Evolutionary conservation across 2,113 vertebrate genomes (phyloP).

Genomic region (Pongo abelii): DNA sequence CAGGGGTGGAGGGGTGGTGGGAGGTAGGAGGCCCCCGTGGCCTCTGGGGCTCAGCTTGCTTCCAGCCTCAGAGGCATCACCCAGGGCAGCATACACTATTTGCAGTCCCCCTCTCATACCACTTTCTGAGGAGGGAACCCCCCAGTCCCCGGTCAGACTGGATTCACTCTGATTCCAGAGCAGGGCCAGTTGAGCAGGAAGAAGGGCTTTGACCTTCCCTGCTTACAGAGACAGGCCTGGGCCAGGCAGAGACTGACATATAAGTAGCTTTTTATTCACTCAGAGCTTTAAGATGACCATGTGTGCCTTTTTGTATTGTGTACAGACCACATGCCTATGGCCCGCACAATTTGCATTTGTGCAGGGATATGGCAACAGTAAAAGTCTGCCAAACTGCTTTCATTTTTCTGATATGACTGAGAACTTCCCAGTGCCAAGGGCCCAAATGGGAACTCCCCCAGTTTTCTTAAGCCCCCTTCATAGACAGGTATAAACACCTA

Average conservation of each 20-base stretch:
- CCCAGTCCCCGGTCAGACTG: not conserved
- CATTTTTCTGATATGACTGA: not conserved
- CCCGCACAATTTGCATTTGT: constrained; percentile 10
- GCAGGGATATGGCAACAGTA: not conserved
- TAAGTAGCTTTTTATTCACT: constrained; percentile 24
- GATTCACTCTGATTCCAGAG: not conserved
- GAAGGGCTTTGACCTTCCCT: not conserved
- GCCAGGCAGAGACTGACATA: not conserved
- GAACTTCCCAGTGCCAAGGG: not conserved
- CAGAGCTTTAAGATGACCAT: not conserved
- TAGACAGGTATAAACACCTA: constrained; percentile 50
- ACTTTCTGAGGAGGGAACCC: not conserved
- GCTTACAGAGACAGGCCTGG: not conserved
- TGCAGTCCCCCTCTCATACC: not conserved
- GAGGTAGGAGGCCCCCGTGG: not conserved
- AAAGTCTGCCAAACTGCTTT: constrained; percentile 47
- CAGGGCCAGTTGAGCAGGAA: not conserved
- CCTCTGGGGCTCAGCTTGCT: not conserved
- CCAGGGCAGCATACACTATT: not conserved
- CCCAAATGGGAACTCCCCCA: not conserved
- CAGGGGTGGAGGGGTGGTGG: not conserved
- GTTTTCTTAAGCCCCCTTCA: constrained; percentile 11
- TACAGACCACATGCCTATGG: not conserved
- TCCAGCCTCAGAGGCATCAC: not conserved
- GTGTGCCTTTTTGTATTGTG: not conserved